Evolutionary conservation across 23 tunicate species (phyloP).

Genomic region (Trididemnum clinides): DNA sequence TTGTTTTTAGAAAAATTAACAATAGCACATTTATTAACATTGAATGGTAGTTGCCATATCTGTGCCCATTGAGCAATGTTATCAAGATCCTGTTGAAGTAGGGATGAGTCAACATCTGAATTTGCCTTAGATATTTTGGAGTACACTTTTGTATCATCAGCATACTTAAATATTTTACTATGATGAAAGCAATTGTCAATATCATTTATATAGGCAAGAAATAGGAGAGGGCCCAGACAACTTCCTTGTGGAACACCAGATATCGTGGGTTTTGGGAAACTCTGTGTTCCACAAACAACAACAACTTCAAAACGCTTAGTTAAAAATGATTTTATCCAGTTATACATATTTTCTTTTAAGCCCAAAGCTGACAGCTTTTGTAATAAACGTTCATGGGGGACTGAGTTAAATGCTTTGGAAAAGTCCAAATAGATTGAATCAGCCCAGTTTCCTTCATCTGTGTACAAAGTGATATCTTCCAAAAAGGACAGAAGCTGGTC

Average conservation of each 20-base stretch:
- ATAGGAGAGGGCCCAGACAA: not conserved
- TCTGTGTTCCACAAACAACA: not conserved
- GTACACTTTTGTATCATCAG: not conserved
- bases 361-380: not conserved
- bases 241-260: slow-evolving; percentile 1
- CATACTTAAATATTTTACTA: not conserved
- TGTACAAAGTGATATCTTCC: not conserved
- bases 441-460: not conserved
- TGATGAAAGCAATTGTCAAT: not conserved
- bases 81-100: not conserved
- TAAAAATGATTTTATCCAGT: not conserved
- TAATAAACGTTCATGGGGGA: not conserved
- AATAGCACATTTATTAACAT: not conserved
- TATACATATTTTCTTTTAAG: not conserved
- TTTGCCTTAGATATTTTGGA: not conserved
- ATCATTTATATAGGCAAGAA: not conserved
- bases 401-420: not conserved
- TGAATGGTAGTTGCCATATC: not conserved
- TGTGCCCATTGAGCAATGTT: not conserved
- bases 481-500: not conserved
- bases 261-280: not conserved
- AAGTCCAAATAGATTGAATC: not conserved
- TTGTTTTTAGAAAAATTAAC: not conserved
- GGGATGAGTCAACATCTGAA: not conserved
- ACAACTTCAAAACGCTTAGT: not conserved